phyloP scores from a whole-genome alignment of 2,888 invertebrate genomes.

The Xestia sexstrigata region DNA sequence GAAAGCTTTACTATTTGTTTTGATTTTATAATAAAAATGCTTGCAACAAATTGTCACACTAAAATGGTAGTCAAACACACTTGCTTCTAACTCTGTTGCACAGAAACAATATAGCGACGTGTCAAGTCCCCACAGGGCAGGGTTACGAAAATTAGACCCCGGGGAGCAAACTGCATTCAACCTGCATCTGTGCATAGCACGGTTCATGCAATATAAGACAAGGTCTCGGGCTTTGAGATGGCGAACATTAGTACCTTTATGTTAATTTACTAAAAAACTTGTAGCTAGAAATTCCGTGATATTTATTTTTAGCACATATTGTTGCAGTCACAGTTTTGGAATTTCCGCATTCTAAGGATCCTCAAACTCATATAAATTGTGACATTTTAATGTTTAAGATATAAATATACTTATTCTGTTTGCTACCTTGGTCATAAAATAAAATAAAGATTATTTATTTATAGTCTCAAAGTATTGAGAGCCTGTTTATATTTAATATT shows the following conservation, averaged over 20 bases:
- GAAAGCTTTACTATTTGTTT: not conserved
- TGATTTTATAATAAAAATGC: not conserved
- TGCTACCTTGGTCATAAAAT: not conserved
- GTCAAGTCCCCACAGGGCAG: slow-evolving; percentile 79
- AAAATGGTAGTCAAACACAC: slow-evolving; percentile 65
- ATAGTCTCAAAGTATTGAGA: not conserved
- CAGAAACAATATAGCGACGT: slow-evolving; percentile 65
- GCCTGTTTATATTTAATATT: not conserved
- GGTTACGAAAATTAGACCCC: slow-evolving; percentile 89
- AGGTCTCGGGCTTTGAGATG: not conserved
- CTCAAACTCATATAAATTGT: not conserved
- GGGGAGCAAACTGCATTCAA: slow-evolving; percentile 86
- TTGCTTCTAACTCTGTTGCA: slow-evolving; percentile 50
- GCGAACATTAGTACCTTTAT: not conserved
- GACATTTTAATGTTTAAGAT: not conserved
- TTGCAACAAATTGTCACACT: slow-evolving; percentile 61
- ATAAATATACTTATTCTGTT: not conserved
- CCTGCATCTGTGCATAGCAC: slow-evolving; percentile 86
- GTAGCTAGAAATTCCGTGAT: not conserved
- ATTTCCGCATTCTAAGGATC: slow-evolving; percentile 16
- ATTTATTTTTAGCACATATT: not conserved
- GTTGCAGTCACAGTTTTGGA: not conserved
- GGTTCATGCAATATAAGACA: slow-evolving; percentile 49
- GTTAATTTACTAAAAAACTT: not conserved
- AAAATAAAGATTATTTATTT: not conserved